A percentile compares a stretch with the other conserved stretches of the same genome.
Conservation (phyloP, 2,888 invertebrate species). For the Cinara cedri region DNA sequence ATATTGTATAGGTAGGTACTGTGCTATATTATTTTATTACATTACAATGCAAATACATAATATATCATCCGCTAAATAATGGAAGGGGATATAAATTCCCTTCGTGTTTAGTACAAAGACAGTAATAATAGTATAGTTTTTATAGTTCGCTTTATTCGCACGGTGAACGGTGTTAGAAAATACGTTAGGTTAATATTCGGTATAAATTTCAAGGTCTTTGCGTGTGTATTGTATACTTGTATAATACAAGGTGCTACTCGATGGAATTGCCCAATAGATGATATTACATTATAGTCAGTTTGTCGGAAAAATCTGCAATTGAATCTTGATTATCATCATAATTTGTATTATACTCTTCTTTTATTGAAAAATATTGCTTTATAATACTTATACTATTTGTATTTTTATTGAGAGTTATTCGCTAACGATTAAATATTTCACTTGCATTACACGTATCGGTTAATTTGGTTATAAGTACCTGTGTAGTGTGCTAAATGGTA, state of each 20-base stretch:
- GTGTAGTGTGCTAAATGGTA: too few species aligned
- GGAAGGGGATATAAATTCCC: constrained; percentile 42
- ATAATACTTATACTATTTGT: too few species aligned
- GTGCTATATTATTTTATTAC: constrained; percentile 20
- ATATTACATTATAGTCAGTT: too few species aligned
- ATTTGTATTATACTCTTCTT: too few species aligned
- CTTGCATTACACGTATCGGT: too few species aligned
- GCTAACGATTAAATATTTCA: too few species aligned
- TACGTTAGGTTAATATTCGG: constrained; percentile 40
- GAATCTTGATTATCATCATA: too few species aligned
- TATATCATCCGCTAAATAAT: constrained; percentile 29
- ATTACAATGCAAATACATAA: constrained; percentile 38
- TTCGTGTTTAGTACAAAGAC: constrained; percentile 26
- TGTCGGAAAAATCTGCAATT: too few species aligned
- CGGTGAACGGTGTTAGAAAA: constrained; percentile 37
- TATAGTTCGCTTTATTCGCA: constrained; percentile 23
- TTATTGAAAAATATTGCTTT: too few species aligned
- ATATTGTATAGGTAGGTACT: constrained; percentile 1
- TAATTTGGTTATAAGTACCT: too few species aligned
- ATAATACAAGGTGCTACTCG: background rate
- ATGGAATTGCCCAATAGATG: constrained; percentile 12
- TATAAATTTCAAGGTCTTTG: constrained; percentile 47
- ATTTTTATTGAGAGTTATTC: too few species aligned
- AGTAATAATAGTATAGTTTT: constrained; percentile 13
- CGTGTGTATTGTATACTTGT: background rate